Percentiles rank a stretch among this genome's conserved stretches.
phyloP scores from a whole-genome alignment of 1,140 invertebrate species.

The Papilio polytes region DNA sequence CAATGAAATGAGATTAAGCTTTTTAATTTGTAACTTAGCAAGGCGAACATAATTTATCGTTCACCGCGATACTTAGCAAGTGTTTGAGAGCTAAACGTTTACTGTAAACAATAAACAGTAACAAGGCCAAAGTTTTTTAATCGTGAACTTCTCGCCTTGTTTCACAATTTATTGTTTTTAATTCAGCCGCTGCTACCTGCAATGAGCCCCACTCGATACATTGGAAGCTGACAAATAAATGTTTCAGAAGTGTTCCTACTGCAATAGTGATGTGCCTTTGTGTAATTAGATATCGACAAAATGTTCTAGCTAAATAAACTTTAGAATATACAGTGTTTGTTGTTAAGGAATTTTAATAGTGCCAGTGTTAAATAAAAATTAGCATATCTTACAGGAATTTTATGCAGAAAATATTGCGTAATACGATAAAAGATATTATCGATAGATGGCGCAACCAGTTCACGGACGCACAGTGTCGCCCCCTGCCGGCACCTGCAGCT shows the following conservation, averaged over 20 bases:
- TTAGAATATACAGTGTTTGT: neutral
- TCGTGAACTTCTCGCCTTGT: conserved; percentile 45
- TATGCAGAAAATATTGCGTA: too few species aligned
- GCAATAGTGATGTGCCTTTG: conserved; percentile 35
- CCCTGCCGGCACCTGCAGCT: conserved; percentile 5
- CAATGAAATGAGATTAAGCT: neutral
- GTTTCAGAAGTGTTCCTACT: conserved; percentile 49
- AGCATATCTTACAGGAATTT: neutral
- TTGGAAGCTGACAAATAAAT: conserved; percentile 58
- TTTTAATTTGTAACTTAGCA: conserved; percentile 24
- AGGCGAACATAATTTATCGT: conserved; percentile 35
- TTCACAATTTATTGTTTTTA: conserved; percentile 69
- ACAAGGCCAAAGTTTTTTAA: conserved; percentile 67
- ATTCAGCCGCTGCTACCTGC: conserved; percentile 61
- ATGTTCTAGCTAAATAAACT: neutral
- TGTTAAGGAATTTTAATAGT: neutral
- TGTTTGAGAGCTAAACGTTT: neutral
- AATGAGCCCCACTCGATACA: conserved; percentile 47
- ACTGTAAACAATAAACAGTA: conserved; percentile 57
- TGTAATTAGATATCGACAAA: conserved; percentile 21
- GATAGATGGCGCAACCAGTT: neutral
- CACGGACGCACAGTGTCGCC: neutral
- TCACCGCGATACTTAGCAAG: conserved; percentile 19
- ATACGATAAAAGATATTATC: neutral
- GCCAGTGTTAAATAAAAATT: neutral